A percentile compares a stretch with the other conserved stretches of the same genome.
Conservation (phyloP, 2,113 vertebrate genomes). For the Hemibagrus wyckioides region DNA sequence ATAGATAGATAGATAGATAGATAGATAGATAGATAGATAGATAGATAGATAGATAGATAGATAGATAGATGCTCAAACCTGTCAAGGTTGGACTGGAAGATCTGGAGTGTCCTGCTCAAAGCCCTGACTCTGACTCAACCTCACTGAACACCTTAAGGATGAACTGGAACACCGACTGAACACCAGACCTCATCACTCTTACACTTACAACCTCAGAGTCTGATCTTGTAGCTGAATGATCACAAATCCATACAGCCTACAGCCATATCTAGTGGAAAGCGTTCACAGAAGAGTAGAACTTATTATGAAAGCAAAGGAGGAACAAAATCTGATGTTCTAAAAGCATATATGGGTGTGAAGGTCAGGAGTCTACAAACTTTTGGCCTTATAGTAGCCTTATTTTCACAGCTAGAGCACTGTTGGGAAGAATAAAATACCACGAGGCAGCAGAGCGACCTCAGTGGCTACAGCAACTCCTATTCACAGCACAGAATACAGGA, state of each 20-base stretch:
- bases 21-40: not conserved
- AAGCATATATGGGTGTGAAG: not conserved
- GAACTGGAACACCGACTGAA: not conserved
- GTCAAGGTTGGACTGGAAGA: not conserved
- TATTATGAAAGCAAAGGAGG: not conserved
- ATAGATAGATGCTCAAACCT: not conserved
- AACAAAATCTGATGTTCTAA: not conserved
- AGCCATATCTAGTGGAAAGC: not conserved
- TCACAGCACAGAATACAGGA: not conserved
- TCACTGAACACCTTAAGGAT: not conserved
- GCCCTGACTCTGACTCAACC: not conserved
- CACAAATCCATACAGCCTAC: not conserved
- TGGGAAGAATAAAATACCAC: not conserved
- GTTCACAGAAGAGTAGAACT: not conserved
- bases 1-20: not conserved
- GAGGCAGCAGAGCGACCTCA: constrained; percentile 1
- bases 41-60: not conserved
- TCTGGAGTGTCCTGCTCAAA: not conserved
- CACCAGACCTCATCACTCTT: not conserved
- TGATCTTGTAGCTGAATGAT: not conserved
- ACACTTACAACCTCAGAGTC: not conserved
- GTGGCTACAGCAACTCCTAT: not conserved
- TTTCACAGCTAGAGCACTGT: not conserved
- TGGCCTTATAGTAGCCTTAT: not conserved
- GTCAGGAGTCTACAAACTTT: not conserved